A percentile compares a stretch with the other conserved stretches of the same genome.
These are phyloP conservation scores for Lagopus leucura DNA, from an alignment of 2,113 vertebrate species.

Conservation along the genomic window DNA sequence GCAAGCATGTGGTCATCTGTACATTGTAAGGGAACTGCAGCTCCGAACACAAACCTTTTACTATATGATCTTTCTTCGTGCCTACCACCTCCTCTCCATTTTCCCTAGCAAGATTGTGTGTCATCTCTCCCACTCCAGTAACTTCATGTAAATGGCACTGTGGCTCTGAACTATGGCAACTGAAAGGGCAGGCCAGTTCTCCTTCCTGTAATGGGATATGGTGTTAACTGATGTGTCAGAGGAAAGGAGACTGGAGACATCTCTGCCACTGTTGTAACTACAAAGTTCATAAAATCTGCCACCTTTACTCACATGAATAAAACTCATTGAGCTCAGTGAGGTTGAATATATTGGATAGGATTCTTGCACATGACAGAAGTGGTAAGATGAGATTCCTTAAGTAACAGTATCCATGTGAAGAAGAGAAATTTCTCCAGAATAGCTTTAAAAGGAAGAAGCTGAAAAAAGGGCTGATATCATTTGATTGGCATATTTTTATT, in stretches of 20 bases:
- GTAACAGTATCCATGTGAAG: neutral
- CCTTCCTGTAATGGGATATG: fast-evolving
- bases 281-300: neutral
- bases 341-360: neutral
- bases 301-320: neutral
- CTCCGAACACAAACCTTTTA: fast-evolving
- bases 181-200: neutral
- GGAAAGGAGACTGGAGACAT: neutral
- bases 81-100: neutral
- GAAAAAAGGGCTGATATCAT: neutral
- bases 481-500: neutral
- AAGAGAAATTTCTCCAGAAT: neutral
- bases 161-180: neutral
- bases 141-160: neutral
- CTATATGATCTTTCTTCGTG: neutral
- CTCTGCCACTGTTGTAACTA: neutral
- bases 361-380: neutral
- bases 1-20: slow-evolving; percentile 4
- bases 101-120: neutral
- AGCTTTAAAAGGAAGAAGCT: neutral
- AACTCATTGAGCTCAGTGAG: neutral
- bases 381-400: neutral
- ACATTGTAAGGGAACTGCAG: neutral
- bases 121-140: neutral
- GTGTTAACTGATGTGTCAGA: neutral